Evolutionary conservation across 2,797 vertebrate genomes (phyloP).

Genomic region (Phrynocephalus vlangalii): DNA sequence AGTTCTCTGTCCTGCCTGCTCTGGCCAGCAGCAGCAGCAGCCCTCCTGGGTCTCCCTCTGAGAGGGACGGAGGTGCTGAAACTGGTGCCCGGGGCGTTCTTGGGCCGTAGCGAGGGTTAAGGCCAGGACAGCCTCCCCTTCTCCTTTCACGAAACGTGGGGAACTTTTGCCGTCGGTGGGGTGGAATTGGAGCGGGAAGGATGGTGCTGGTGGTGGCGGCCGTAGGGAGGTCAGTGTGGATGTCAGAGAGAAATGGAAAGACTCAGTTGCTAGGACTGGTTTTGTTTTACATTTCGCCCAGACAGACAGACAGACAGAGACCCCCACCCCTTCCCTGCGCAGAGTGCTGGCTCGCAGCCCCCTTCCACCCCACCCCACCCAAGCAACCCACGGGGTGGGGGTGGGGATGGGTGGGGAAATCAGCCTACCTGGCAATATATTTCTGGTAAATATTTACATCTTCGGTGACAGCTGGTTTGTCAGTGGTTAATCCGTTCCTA

Average conservation of each 20-base stretch:
- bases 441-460: slow-evolving; percentile 99
- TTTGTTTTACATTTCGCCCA: slow-evolving; percentile 44
- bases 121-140: neutral
- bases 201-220: neutral
- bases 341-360: slow-evolving; percentile 6
- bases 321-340: slow-evolving; percentile 28
- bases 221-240: slow-evolving; percentile 43
- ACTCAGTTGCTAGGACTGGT: slow-evolving; percentile 26
- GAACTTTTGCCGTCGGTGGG: neutral
- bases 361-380: slow-evolving; percentile 61
- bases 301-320: slow-evolving; percentile 33
- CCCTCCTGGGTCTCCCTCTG: neutral
- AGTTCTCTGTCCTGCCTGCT: neutral
- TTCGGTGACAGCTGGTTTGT: slow-evolving; percentile 94
- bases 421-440: slow-evolving; percentile 99
- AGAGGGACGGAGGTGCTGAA: too few relatives aligned
- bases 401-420: slow-evolving; percentile 66
- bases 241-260: slow-evolving; percentile 59
- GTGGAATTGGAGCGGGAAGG: neutral
- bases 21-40: neutral
- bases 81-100: neutral
- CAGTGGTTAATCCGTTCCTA: slow-evolving; percentile 98
- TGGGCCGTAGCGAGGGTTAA: neutral
- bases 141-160: neutral
- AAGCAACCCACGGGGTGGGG: slow-evolving; percentile 36